Evolutionary conservation across 2,888 invertebrate species (phyloP), one percentile per base, ranked within the genome.

Genomic region (Timema cristinae): DNA sequence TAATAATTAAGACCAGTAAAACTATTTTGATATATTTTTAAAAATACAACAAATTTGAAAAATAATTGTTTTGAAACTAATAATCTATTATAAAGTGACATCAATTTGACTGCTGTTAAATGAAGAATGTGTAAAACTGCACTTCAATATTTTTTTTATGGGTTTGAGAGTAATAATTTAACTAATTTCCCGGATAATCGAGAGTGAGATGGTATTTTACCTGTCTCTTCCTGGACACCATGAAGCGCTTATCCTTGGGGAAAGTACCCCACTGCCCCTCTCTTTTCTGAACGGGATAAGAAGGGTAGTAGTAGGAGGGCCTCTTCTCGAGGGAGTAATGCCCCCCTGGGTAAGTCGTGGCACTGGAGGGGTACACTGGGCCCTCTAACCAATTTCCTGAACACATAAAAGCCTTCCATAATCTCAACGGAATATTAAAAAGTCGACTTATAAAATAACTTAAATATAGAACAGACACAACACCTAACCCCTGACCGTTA

Each of bases 161-260:
- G 48, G n/a, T 10, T 67, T 13, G n/a, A n/a, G 16, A 32, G 32
- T 32, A 32, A 32, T 32, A 2, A 32, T 32, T 1, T 32, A 32
- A 2, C 32, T 32, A 32, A 32, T 32, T 32, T 32, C 32, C 32
- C 32, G 32, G 32, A 32, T 32, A 32, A 32, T 32, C 32, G 32
- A 32, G 32, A 32, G 32, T 4, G 15, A 50, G 67, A 47, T 32
- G 47, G 16, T 5, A 50, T 75, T 75, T 76, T 70, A 81, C 81
- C 80, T 80, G 81, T 52, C 82, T 77, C 79, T 87, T 88, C 77
- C 86, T 84, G 47, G 88, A 85, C 0, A 88, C 87, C 88, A 88
- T 88, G 79, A 88, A 89, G 56, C 88, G 83, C 80, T 89, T 88
- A 75, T 80, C 73, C 79, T 79, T 78, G 5, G 77, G 75, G 71